These are phyloP conservation scores for Vombatus ursinus DNA, from an alignment of 2,113 vertebrate genomes.

Conservation along the genomic window DNA sequence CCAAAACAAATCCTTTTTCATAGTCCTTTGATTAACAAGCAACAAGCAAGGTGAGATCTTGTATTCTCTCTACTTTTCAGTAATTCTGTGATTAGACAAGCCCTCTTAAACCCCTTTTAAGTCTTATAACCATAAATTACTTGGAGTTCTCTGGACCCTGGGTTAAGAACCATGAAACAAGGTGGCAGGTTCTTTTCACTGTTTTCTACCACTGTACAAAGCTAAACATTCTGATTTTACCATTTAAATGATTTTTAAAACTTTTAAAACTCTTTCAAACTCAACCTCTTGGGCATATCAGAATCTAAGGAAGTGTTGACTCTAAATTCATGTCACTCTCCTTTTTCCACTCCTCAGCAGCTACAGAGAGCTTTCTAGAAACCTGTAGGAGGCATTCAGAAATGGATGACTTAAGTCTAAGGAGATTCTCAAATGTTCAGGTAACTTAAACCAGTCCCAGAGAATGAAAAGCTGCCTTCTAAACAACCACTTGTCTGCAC, in stretches of 20 bases:
- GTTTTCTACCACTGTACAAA: not conserved
- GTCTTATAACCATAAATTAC: not conserved
- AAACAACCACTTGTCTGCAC: constrained; percentile 68
- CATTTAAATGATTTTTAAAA: not conserved
- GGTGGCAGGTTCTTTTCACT: not conserved
- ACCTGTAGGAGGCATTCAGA: not conserved
- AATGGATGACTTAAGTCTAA: not conserved
- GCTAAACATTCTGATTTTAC: not conserved
- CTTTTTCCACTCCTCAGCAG: not conserved
- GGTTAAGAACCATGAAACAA: not conserved
- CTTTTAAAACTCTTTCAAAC: constrained; percentile 2
- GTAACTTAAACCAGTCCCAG: constrained; percentile 64
- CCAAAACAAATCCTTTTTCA: not conserved
- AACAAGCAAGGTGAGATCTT: not conserved
- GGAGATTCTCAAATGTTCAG: constrained; percentile 40
- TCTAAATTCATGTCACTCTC: not conserved
- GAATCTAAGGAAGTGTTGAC: not conserved
- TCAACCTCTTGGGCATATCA: not conserved
- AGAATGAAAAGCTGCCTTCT: constrained; percentile 67
- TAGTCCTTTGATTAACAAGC: not conserved
- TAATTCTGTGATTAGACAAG: not conserved
- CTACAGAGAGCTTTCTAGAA: not conserved
- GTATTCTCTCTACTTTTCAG: not conserved
- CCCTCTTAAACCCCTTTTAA: not conserved
- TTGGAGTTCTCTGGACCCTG: not conserved